A percentile compares a stretch with the other conserved stretches of the same genome.
Evolutionary conservation across 37 sponge, comb jelly and placozoan species (phyloP).

Genomic region (Hexactinellida sp.): DNA sequence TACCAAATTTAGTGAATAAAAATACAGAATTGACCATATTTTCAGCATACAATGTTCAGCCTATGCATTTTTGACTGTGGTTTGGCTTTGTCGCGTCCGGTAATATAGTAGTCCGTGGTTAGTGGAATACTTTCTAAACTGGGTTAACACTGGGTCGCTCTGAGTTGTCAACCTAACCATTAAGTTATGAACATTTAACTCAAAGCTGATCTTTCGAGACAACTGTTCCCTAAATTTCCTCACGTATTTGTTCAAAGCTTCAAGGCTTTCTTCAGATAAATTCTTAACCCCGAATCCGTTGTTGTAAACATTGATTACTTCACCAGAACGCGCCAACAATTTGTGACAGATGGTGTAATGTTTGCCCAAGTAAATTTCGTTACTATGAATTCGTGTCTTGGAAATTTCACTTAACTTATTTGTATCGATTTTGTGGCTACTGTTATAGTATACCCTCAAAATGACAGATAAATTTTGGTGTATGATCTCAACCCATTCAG

Average conservation of each 20-base stretch:
- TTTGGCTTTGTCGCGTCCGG: too few relatives aligned
- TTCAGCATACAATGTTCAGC: too few relatives aligned
- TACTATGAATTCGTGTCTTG: not conserved
- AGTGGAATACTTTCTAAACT: too few relatives aligned
- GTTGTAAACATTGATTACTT: not conserved
- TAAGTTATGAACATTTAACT: not conserved
- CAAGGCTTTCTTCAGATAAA: not conserved
- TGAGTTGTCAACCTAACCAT: too few relatives aligned
- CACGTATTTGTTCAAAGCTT: not conserved
- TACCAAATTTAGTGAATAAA: too few relatives aligned
- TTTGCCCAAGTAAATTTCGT: not conserved
- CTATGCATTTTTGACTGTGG: too few relatives aligned
- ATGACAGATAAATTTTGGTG: not conserved
- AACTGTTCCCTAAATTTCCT: not conserved
- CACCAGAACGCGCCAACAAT: not conserved
- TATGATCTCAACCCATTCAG: not conserved
- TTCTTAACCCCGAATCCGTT: not conserved
- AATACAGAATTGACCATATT: too few relatives aligned
- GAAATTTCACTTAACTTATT: not conserved
- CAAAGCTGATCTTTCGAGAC: not conserved
- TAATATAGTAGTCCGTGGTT: not conserved
- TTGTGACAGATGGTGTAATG: not conserved
- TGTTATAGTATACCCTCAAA: not conserved
- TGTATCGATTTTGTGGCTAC: not conserved
- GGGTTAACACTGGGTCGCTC: too few relatives aligned